Conservation (phyloP, 2,113 vertebrate genomes). For the Suncus etruscus region DNA sequence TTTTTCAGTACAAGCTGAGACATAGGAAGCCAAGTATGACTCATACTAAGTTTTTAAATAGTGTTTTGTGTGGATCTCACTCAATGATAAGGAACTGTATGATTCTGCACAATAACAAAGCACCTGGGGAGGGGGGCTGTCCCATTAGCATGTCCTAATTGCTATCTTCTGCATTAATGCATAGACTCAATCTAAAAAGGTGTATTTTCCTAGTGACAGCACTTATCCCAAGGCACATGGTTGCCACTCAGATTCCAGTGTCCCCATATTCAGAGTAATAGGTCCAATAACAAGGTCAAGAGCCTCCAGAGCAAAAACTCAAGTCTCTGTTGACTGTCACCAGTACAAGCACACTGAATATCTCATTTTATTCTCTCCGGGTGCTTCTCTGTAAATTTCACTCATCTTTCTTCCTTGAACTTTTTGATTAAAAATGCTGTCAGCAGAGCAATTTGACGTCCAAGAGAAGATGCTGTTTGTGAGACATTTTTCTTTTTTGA, state of each 20-base stretch:
- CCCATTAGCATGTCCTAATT: background rate
- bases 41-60: background rate
- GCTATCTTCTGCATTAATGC: fast-evolving
- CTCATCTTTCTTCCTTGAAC: conserved; percentile 63
- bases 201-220: background rate
- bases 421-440: conserved; percentile 76
- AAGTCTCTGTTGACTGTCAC: background rate
- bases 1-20: background rate
- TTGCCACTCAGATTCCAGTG: background rate
- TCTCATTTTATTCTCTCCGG: conserved; percentile 33
- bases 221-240: no score
- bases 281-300: background rate
- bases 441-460: conserved; percentile 60
- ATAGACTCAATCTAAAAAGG: background rate
- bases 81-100: background rate
- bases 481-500: conserved; percentile 59
- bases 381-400: conserved; percentile 53
- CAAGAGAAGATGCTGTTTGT: conserved; percentile 33
- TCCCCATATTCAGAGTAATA: background rate
- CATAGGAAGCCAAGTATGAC: background rate
- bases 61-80: background rate
- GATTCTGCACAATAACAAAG: background rate
- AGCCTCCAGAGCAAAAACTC: fast-evolving
- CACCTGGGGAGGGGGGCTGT: background rate
- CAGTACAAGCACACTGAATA: background rate